A percentile compares a stretch with the other conserved stretches of the same genome.
Conservation (phyloP, 2,113 vertebrate genomes). For the Miniopterus natalensis region DNA sequence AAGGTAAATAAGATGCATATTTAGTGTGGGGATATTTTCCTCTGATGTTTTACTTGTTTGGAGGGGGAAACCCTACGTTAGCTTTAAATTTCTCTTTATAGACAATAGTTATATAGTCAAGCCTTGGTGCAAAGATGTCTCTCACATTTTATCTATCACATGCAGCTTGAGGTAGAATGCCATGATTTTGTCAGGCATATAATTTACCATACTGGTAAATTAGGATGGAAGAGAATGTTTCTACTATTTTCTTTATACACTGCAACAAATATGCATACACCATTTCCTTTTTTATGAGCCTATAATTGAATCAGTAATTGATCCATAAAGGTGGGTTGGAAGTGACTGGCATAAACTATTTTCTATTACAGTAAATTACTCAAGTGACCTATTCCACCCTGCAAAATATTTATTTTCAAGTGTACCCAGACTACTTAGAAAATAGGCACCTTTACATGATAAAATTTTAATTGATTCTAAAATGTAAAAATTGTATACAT, state of each 20-base stretch:
- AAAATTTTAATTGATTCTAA: constrained; percentile 1
- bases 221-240: neutral
- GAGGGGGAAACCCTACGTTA: neutral
- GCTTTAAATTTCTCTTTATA: neutral
- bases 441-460: neutral
- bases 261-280: neutral
- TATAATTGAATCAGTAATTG: neutral
- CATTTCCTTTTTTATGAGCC: neutral
- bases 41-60: neutral
- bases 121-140: neutral
- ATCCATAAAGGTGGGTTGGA: neutral
- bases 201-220: neutral
- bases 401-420: neutral
- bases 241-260: neutral
- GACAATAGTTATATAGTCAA: neutral
- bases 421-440: neutral
- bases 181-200: neutral
- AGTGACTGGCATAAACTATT: neutral
- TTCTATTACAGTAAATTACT: neutral
- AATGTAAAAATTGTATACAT: neutral
- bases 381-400: neutral
- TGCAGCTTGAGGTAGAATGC: neutral
- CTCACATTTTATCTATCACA: neutral
- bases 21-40: neutral
- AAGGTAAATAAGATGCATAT: neutral